phyloP scores from a whole-genome alignment of 2,797 vertebrate genomes.

The Cebuella pygmaea region DNA sequence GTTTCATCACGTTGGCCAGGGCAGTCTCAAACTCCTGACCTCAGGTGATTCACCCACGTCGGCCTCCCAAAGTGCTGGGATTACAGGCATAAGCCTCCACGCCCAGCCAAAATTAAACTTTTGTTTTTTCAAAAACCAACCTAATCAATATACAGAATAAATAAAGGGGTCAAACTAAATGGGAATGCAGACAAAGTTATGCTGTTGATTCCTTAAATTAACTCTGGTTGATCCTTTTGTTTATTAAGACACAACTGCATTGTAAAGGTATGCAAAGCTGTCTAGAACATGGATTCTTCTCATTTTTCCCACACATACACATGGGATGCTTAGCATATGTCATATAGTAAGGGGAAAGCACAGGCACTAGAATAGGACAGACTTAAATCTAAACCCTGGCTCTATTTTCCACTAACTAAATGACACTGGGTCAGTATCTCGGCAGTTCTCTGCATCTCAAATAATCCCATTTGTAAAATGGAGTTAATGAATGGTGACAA shows the following conservation, averaged over 20 bases:
- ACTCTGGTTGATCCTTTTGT: background rate
- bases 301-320: background rate
- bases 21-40: background rate
- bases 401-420: slow-evolving; percentile 24
- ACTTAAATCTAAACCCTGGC: background rate
- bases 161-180: background rate
- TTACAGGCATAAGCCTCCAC: background rate
- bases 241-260: background rate
- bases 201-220: background rate
- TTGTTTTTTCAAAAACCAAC: slow-evolving; percentile 49
- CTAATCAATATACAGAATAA: background rate
- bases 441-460: slow-evolving; percentile 21
- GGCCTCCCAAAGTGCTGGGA: background rate
- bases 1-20: background rate
- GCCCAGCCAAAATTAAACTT: background rate
- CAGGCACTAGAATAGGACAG: background rate
- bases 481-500: background rate
- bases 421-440: background rate
- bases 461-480: background rate
- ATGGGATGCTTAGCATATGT: background rate
- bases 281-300: background rate
- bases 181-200: background rate
- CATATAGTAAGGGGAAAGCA: background rate
- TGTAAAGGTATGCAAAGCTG: background rate
- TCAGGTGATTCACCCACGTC: background rate